A percentile compares a stretch with the other conserved stretches of the same genome.
phyloP scores from a whole-genome alignment of 2,113 vertebrate species.

The Puffinus mauretanicus region DNA sequence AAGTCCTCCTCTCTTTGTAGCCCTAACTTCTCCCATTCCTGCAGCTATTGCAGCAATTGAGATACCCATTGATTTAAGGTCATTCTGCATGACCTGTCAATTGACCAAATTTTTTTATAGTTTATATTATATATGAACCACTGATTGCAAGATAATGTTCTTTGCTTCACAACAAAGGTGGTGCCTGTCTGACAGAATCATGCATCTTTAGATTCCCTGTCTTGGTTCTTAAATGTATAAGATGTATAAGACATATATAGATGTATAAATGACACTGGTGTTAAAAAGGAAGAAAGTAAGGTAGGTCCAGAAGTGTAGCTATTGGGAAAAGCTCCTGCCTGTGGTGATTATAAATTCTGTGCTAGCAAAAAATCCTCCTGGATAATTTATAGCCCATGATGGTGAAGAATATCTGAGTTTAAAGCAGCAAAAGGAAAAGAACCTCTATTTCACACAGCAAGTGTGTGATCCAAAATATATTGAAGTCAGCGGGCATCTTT shows the following conservation, averaged over 20 bases:
- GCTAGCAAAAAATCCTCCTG: neutral
- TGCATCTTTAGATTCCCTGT: neutral
- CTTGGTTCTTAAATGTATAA: neutral
- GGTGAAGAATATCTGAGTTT: neutral
- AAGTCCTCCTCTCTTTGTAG: neutral
- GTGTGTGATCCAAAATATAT: neutral
- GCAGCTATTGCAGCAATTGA: neutral
- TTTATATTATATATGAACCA: neutral
- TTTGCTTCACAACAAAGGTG: neutral
- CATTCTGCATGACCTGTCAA: neutral
- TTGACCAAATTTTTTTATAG: neutral
- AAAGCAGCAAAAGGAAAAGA: neutral
- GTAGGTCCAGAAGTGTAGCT: neutral
- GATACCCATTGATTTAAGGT: neutral
- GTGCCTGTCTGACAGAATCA: neutral
- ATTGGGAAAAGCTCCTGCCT: neutral
- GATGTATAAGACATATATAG: neutral
- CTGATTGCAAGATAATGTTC: neutral
- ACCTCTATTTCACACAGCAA: neutral
- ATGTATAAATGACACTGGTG: neutral
- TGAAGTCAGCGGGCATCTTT: neutral
- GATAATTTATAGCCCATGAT: neutral
- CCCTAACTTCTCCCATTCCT: neutral
- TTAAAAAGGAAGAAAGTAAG: neutral
- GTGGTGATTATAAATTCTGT: neutral